These are phyloP conservation scores for Prochilodus magdalenae DNA, from an alignment of 2,113 vertebrate genomes.

Conservation along the genomic window DNA sequence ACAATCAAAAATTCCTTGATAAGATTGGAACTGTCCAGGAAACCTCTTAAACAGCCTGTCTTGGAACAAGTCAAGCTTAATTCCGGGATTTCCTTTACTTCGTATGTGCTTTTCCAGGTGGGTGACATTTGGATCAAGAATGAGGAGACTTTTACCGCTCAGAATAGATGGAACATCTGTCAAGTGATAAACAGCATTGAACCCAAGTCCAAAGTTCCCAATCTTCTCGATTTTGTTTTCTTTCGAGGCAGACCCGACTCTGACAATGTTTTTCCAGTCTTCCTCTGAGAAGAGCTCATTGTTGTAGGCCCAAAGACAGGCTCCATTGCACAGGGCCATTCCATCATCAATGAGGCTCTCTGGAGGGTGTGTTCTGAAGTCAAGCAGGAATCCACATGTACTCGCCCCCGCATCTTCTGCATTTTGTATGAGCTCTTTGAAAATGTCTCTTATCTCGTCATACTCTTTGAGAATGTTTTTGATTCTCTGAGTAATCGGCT, in stretches of 20 bases:
- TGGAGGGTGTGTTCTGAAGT: slow-evolving; percentile 71
- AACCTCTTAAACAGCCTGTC: slow-evolving; percentile 72
- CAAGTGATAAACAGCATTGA: slow-evolving; percentile 85
- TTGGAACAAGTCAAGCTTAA: slow-evolving; percentile 78
- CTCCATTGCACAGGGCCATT: slow-evolving; percentile 84
- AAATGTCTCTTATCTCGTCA: slow-evolving; percentile 80
- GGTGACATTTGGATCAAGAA: slow-evolving; percentile 86
- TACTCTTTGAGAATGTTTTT: slow-evolving; percentile 86
- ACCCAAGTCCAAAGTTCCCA: slow-evolving; percentile 86
- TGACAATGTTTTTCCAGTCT: slow-evolving; percentile 82
- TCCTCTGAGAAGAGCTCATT: slow-evolving; percentile 78
- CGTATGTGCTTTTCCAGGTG: slow-evolving; percentile 82
- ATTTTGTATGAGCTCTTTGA: slow-evolving; percentile 87
- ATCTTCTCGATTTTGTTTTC: slow-evolving; percentile 78
- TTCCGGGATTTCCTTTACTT: slow-evolving; percentile 75
- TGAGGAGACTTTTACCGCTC: slow-evolving; percentile 78
- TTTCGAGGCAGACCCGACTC: slow-evolving; percentile 81
- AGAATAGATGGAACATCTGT: slow-evolving; percentile 84
- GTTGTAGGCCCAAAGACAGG: slow-evolving; percentile 86
- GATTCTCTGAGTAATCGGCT: slow-evolving; percentile 83
- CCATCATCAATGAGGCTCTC: slow-evolving; percentile 80
- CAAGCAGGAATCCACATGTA: slow-evolving; percentile 80
- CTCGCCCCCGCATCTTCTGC: slow-evolving; percentile 85
- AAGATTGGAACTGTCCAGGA: slow-evolving; percentile 83
- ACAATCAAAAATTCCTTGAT: slow-evolving; percentile 80